phyloP scores from a whole-genome alignment of 35 echinoderm and acorn worm genomes.

The Holothuria glaberrima region DNA sequence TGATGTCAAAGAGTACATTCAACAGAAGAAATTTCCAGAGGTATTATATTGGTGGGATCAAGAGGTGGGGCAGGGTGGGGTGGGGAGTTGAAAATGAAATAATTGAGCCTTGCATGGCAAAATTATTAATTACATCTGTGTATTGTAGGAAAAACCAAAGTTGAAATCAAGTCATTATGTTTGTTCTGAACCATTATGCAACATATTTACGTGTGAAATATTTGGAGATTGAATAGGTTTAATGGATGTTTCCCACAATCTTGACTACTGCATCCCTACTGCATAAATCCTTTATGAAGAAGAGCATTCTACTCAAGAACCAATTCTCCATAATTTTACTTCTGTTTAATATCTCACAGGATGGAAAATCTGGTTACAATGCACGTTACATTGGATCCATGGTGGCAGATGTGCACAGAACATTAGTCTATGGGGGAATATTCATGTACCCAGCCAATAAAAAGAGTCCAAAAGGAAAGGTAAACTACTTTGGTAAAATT shows the following conservation, averaged over 20 bases:
- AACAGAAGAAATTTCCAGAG: slow-evolving; percentile 96
- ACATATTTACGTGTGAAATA: background rate
- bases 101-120: too few relatives aligned
- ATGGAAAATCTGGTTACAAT: slow-evolving; percentile 87
- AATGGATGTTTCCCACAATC: too few relatives aligned
- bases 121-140: too few relatives aligned
- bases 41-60: slow-evolving; percentile 14
- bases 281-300: background rate
- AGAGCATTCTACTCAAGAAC: too few relatives aligned
- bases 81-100: background rate
- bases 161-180: too few relatives aligned
- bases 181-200: too few relatives aligned
- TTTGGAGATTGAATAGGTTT: background rate
- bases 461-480: slow-evolving; percentile 95
- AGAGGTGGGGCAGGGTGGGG: background rate
- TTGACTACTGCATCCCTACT: background rate
- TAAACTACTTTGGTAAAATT: background rate
- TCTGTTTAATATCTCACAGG: slow-evolving; percentile 44
- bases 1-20: slow-evolving; percentile 81
- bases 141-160: too few relatives aligned
- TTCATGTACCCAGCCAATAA: slow-evolving; percentile 96
- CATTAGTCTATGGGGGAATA: slow-evolving; percentile 96
- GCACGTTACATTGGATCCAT: slow-evolving; percentile 99
- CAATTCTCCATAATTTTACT: background rate
- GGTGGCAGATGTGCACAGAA: slow-evolving; percentile 98